Evolutionary conservation across 2,797 vertebrate species (phyloP), one percentile per base, ranked within the genome.

Genomic region (Florisuga fusca): DNA sequence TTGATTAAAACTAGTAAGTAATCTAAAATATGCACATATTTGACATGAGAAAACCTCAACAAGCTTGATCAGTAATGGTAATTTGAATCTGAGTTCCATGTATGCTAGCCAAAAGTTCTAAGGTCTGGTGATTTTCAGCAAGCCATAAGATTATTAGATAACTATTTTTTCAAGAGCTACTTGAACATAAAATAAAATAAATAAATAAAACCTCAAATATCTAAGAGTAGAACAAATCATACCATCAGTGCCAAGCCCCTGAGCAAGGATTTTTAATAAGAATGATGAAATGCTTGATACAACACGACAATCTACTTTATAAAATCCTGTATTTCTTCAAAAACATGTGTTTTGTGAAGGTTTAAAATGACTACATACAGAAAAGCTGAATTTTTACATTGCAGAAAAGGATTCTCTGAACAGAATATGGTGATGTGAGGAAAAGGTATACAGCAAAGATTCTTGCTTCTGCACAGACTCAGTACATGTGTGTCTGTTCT

Each of bases 191-290:
- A 41, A 41, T 14, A 41, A 41, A 41, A 41, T 41, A 41, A 41
- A 41, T 27, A 64, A 91, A 92, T 61, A 91, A 81, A 83, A 79
- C 1, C 18, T 89, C 50, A 33, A 55, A 73, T 62, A 63, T 71
- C 68, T 74, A 71, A 45, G 27, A 72, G 26, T 27, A 94, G 66
- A 94, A 75, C 19, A 87, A 90, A 73, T 69, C 10, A 25, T 59
- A 67, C 4, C 34, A 87, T 84, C 78, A 55, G 23, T 85, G 63
- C 57, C 50, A 87, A 81, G 46, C 78, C 92, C 80, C 67, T 68
- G 51, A 94, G 89, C 62, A 90, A 87, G 25, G 78, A 63, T 86
- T 95, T 95, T 95, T 92, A 91, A 91, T 91, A 86, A 92, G 31
- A 93, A 62, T 71, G 81, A 84, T 88, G 59, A 94, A 96, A 92